phyloP scores from a whole-genome alignment of 2,888 invertebrate species.

The Perizoma flavofasciatum region DNA sequence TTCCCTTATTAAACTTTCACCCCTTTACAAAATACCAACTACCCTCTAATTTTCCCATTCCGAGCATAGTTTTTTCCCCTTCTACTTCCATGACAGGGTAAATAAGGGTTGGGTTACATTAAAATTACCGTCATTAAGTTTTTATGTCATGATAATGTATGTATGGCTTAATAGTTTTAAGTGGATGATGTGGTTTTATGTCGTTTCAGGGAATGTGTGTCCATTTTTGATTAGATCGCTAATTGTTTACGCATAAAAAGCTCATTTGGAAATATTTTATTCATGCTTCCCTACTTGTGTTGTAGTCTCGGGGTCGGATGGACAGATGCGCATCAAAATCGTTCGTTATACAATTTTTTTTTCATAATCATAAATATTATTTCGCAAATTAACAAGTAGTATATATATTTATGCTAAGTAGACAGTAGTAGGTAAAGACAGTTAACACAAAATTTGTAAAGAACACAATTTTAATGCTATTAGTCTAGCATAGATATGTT shows the following conservation, averaged over 20 bases:
- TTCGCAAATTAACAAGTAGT: no score
- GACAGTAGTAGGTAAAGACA: no score
- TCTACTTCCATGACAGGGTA: constrained; percentile 10
- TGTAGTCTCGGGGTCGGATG: no score
- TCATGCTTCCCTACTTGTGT: not conserved
- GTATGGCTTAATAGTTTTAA: constrained; percentile 24
- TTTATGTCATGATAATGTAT: constrained; percentile 25
- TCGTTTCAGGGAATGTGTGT: constrained; percentile 6
- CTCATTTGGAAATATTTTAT: constrained; percentile 7
- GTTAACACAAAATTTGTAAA: no score
- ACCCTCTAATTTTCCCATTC: constrained; percentile 29
- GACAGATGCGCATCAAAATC: no score
- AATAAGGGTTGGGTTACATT: constrained; percentile 22
- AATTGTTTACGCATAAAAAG: constrained; percentile 15
- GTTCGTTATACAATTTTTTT: no score
- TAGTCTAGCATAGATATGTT: no score
- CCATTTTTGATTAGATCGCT: constrained; percentile 19
- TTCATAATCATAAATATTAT: no score
- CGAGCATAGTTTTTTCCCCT: constrained; percentile 33
- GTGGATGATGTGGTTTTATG: constrained; percentile 17
- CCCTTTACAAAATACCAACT: constrained; percentile 18
- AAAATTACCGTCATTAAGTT: constrained; percentile 26
- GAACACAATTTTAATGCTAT: no score
- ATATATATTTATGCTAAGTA: no score
- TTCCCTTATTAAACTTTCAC: constrained; percentile 12